These are phyloP conservation scores for Lepus timidus DNA, from an alignment of 2,113 vertebrate genomes.

Conservation along the genomic window DNA sequence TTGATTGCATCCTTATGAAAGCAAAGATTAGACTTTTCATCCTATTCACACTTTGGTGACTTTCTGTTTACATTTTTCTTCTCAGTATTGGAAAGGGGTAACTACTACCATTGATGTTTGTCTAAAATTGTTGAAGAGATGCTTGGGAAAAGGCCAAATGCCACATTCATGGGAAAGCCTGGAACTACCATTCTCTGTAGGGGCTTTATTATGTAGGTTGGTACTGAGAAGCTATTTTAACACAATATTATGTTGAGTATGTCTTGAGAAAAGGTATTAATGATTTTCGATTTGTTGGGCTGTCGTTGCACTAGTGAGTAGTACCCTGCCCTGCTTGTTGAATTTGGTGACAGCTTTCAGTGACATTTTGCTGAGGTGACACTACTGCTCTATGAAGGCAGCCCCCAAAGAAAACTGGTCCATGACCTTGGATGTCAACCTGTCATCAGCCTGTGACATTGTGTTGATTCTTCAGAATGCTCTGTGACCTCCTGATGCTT, in stretches of 20 bases:
- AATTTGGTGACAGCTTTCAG: conserved; percentile 70
- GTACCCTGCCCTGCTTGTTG: conserved; percentile 39
- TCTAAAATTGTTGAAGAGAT: conserved; percentile 1
- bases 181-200: neutral
- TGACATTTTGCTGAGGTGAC: conserved; percentile 75
- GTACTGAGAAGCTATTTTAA: conserved; percentile 34
- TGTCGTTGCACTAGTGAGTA: neutral
- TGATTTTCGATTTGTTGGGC: neutral
- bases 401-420: conserved; percentile 72
- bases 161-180: neutral
- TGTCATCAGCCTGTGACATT: conserved; percentile 66
- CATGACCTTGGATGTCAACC: conserved; percentile 74
- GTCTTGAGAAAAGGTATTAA: conserved; percentile 1
- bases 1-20: neutral
- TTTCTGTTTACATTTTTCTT: conserved; percentile 7
- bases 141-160: neutral
- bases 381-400: conserved; percentile 37
- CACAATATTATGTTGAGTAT: neutral
- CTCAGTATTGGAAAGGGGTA: neutral
- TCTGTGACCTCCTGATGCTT: conserved; percentile 61
- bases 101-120: neutral
- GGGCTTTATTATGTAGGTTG: neutral
- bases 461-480: conserved; percentile 54
- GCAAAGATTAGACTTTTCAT: neutral
- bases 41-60: neutral